Evolutionary conservation across 2,888 invertebrate species (phyloP).

Genomic region (Drosophila anomalata): DNA sequence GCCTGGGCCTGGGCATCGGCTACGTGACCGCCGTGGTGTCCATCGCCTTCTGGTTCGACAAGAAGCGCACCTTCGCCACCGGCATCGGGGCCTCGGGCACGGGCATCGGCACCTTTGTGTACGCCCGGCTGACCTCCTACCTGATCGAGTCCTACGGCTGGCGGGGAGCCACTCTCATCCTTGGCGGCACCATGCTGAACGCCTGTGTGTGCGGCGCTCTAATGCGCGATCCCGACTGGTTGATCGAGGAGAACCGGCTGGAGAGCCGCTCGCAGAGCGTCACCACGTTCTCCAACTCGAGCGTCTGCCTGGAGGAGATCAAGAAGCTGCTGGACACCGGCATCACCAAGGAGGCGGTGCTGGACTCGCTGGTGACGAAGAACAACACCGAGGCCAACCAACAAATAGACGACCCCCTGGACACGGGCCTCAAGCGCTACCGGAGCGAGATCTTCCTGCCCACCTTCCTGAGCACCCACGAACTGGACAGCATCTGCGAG

Average conservation of each 20-base stretch:
- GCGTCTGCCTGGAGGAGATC: slow-evolving; percentile 85
- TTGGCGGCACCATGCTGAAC: slow-evolving; percentile 93
- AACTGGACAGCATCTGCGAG: slow-evolving; percentile 81
- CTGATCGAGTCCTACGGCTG: slow-evolving; percentile 91
- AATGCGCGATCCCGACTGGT: slow-evolving; percentile 95
- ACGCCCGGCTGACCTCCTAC: slow-evolving; percentile 93
- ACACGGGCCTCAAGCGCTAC: slow-evolving; percentile 78
- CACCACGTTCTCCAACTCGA: slow-evolving; percentile 84
- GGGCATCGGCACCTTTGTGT: slow-evolving; percentile 94
- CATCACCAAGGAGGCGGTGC: slow-evolving; percentile 83
- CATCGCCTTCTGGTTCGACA: slow-evolving; percentile 96
- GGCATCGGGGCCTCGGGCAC: slow-evolving; percentile 95
- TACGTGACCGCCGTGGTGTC: slow-evolving; percentile 96
- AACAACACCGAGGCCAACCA: slow-evolving; percentile 84
- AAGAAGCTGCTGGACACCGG: slow-evolving; percentile 89
- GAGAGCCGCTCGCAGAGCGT: slow-evolving; percentile 84
- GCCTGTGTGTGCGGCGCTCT: slow-evolving; percentile 93
- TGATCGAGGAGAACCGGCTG: slow-evolving; percentile 83
- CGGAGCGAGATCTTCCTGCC: slow-evolving; percentile 83
- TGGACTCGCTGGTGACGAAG: slow-evolving; percentile 83
- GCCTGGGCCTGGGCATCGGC: slow-evolving; percentile 91
- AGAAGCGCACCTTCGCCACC: slow-evolving; percentile 92
- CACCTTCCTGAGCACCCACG: slow-evolving; percentile 81
- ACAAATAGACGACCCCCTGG: slow-evolving; percentile 81
- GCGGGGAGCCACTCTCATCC: slow-evolving; percentile 91